Base-by-base conservation (phyloP, 2,113 vertebrate genomes). In the Mus spicilegus region DNA sequence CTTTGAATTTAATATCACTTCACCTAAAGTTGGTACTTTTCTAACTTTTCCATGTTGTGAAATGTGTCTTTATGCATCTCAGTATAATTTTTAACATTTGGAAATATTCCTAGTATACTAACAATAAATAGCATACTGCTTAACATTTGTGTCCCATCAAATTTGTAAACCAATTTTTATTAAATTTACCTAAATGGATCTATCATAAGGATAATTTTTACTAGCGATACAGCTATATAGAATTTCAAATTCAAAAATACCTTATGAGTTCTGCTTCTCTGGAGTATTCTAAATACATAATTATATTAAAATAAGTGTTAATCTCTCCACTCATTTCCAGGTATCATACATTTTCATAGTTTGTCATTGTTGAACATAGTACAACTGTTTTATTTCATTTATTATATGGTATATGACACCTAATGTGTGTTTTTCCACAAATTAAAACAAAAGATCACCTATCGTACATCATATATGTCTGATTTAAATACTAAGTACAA, bases 361-460 rank as follows among this genome's bases (percentile, higher is more conserved):
- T 95, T 86, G 3, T 87, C 78, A 20, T 58, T 69, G 54, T 54
- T 89, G 49, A 54, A 3, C 3, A 82, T 30, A 73, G 28, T 70
- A 63, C 70, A 69, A 26, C 2, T 42, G 90, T 89, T 95, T 90
- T 63, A 87, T 75, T 72, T 87, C 46, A 93, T 8, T 85, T 96
- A 78, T 51, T 78, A 22, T 90, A 20, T 56, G 20, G 7, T 33
- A 86, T 86, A 80, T 14, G 86, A 16, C 70, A 67, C 33, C 20
- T 28, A 54, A 36, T 73, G 6, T 69, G 46, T 54, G 56, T 56
- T 81, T 72, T 51, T 89, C 58, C 22, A 86, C 13, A 24, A 85
- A 3, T 9, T 88, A 58, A n/a, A 93, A 70, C 4, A 80, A 70
- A 91, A 28, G 24, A 22, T 33, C 7, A 10, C 9, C 17, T n/a